phyloP scores from a whole-genome alignment of 2,888 invertebrate species.

The Bombylius discolor region DNA sequence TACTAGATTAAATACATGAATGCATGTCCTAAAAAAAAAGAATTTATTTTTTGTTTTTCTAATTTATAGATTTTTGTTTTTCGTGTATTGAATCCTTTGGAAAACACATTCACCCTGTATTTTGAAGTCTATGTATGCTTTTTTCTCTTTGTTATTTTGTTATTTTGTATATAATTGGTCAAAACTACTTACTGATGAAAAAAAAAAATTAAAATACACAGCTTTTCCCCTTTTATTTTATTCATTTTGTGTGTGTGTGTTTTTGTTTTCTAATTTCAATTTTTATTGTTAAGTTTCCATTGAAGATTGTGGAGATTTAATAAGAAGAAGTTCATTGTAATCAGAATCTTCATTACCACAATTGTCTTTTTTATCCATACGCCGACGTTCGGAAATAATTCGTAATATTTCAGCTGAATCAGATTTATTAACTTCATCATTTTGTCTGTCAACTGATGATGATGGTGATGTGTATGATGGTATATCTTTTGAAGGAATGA shows the following conservation, averaged over 20 bases:
- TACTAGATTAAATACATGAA: neutral
- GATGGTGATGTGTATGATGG: neutral
- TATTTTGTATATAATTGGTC: too few species aligned
- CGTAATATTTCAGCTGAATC: slow-evolving; percentile 35
- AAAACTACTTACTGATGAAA: too few species aligned
- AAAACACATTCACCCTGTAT: slow-evolving; percentile 4
- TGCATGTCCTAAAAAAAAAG: too few species aligned
- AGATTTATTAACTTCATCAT: slow-evolving; percentile 23
- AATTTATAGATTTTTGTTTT: too few species aligned
- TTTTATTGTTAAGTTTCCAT: slow-evolving; percentile 19
- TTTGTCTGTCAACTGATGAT: neutral
- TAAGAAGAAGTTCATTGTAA: slow-evolving; percentile 32
- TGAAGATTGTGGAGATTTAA: slow-evolving; percentile 33
- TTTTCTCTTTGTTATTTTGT: neutral
- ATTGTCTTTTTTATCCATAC: slow-evolving; percentile 32
- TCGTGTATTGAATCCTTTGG: neutral
- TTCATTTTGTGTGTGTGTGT: too few species aligned
- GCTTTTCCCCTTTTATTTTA: too few species aligned
- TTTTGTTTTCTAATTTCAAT: too few species aligned
- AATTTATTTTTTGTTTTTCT: too few species aligned
- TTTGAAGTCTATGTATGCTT: neutral
- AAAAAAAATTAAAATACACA: too few species aligned
- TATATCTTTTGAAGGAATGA: neutral
- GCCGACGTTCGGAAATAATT: slow-evolving; percentile 35
- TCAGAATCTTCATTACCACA: slow-evolving; percentile 34